These are phyloP conservation scores for Climacteris rufus DNA, from an alignment of 2,113 vertebrate genomes.

Conservation along the genomic window DNA sequence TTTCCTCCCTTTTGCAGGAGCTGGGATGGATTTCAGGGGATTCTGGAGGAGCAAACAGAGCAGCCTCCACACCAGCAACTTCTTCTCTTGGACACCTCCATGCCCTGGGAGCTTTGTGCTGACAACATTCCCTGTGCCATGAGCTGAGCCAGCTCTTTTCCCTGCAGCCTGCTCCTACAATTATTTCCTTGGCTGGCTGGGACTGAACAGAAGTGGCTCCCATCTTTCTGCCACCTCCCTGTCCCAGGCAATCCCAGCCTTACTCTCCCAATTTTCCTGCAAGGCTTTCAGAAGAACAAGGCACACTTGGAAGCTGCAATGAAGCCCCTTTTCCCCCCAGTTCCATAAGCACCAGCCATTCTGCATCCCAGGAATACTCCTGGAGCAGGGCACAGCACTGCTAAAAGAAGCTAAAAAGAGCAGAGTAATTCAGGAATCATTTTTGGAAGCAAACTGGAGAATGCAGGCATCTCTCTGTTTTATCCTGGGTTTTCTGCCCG, in stretches of 20 bases:
- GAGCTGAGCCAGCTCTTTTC: slow-evolving; percentile 71
- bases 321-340: neutral
- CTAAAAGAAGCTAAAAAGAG: neutral
- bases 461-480: neutral
- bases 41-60: neutral
- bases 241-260: neutral
- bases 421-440: neutral
- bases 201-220: neutral
- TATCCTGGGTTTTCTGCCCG: neutral
- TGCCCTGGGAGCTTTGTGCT: neutral
- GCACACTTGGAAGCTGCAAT: neutral
- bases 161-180: slow-evolving; percentile 73
- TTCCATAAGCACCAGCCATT: neutral
- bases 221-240: neutral
- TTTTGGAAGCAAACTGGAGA: neutral
- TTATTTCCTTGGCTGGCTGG: slow-evolving; percentile 71
- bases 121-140: slow-evolving; percentile 24
- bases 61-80: neutral
- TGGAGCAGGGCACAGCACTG: neutral
- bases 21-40: neutral
- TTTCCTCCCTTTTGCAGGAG: neutral
- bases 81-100: neutral
- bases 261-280: neutral
- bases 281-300: neutral
- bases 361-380: neutral